Percentiles rank a stretch among this genome's conserved stretches.
These are phyloP conservation scores for Bubalus kerabau DNA, from an alignment of 2,113 vertebrate species.

Conservation along the genomic window DNA sequence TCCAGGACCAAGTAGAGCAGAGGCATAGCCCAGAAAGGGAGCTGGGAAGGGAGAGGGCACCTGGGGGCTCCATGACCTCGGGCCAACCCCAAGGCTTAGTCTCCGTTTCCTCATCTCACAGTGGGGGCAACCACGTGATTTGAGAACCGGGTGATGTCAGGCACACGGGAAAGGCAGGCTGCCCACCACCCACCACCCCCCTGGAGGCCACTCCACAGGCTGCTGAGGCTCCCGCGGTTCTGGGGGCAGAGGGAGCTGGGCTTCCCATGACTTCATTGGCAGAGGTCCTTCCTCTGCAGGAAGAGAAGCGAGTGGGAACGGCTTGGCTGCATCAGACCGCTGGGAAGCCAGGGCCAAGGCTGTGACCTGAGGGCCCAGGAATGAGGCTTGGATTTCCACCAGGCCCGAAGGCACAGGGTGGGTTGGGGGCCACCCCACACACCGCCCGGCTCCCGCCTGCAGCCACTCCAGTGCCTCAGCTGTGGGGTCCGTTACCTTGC, in stretches of 20 bases:
- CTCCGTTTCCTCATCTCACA: not conserved
- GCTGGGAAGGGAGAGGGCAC: not conserved
- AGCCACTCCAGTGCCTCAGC: not conserved
- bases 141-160: fast-evolving
- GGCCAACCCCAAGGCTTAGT: not conserved
- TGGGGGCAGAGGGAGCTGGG: not conserved
- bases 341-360: not conserved
- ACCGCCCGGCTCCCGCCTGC: fast-evolving
- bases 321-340: not conserved
- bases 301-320: not conserved
- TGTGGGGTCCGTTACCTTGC: fast-evolving
- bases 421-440: not conserved
- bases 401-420: not conserved
- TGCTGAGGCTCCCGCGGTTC: not conserved
- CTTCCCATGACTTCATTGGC: constrained; percentile 70
- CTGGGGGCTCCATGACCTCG: not conserved
- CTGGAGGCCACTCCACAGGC: not conserved
- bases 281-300: not conserved
- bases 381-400: constrained; percentile 42
- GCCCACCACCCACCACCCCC: fast-evolving
- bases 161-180: not conserved
- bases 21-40: too few relatives aligned
- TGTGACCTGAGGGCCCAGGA: constrained; percentile 45
- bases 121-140: not conserved
- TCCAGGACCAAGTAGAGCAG: not conserved